Percentiles rank a stretch among this genome's conserved stretches.
Evolutionary conservation across 2,888 invertebrate species (phyloP).

Genomic region (Noctua pronuba): DNA sequence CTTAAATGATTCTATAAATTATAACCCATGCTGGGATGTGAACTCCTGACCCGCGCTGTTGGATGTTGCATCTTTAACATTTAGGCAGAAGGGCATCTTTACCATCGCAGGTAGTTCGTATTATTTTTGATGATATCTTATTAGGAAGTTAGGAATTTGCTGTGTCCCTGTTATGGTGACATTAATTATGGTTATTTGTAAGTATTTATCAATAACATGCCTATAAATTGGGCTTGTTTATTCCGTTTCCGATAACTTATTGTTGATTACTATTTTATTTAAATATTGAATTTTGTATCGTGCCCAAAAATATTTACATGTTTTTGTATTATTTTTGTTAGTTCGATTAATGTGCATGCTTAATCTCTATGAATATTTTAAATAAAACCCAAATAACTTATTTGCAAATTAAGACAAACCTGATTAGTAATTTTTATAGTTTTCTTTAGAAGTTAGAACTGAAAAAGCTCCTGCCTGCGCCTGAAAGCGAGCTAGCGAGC

Average conservation of each 20-base stretch:
- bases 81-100: constrained; percentile 57
- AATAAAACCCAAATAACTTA: not conserved
- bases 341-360: not conserved
- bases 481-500: no score
- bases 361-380: not conserved
- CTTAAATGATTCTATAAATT: constrained; percentile 57
- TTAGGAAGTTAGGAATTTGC: constrained; percentile 23
- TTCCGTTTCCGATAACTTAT: constrained; percentile 20
- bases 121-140: constrained; percentile 43
- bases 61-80: constrained; percentile 64
- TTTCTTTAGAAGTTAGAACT: not conserved
- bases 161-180: constrained; percentile 4
- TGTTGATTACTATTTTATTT: constrained; percentile 17
- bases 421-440: not conserved
- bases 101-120: constrained; percentile 17
- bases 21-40: constrained; percentile 58
- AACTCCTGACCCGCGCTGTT: constrained; percentile 57
- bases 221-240: constrained; percentile 36
- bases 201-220: constrained; percentile 25
- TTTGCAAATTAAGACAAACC: not conserved
- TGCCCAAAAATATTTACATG: not conserved
- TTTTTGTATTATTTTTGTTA: not conserved
- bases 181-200: constrained; percentile 13
- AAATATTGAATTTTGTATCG: not conserved
- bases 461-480: no score